A percentile compares a stretch with the other conserved stretches of the same genome.
These are phyloP conservation scores for Salpingus planirostris DNA, from an alignment of 2,888 invertebrate genomes.

Conservation along the genomic window DNA sequence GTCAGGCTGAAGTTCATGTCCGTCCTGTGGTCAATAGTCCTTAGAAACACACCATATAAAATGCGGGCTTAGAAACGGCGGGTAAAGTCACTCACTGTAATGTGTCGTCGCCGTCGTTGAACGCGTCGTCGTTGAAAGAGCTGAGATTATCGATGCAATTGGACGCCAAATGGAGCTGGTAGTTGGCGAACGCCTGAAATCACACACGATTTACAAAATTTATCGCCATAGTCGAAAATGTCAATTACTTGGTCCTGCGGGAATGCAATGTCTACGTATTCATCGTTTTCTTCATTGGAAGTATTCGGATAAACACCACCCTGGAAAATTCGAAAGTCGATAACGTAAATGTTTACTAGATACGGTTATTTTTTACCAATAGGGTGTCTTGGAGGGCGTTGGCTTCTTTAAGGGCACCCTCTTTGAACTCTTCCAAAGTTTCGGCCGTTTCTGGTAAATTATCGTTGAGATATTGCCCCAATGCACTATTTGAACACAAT, in stretches of 20 bases:
- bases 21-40: slow-evolving; percentile 33
- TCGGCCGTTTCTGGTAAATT: slow-evolving; percentile 45
- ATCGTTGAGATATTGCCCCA: slow-evolving; percentile 48
- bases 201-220: too few species aligned
- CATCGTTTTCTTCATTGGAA: slow-evolving; percentile 46
- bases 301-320: slow-evolving; percentile 40
- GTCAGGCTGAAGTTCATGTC: slow-evolving; percentile 42
- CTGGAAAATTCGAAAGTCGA: too few species aligned
- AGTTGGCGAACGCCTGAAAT: slow-evolving; percentile 48
- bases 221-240: too few species aligned
- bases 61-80: background rate
- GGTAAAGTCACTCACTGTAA: slow-evolving; percentile 41
- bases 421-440: slow-evolving; percentile 34
- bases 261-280: slow-evolving; percentile 46
- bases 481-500: slow-evolving; percentile 46
- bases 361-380: slow-evolving; percentile 29
- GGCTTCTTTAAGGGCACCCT: slow-evolving; percentile 32
- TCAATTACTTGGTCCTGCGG: slow-evolving; percentile 31
- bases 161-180: slow-evolving; percentile 53
- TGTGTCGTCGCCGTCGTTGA: slow-evolving; percentile 50
- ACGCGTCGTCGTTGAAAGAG: slow-evolving; percentile 55
- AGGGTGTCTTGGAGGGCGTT: slow-evolving; percentile 34
- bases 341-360: background rate
- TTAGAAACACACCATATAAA: slow-evolving; percentile 7
- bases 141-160: slow-evolving; percentile 51